These are phyloP conservation scores for Spermophilus dauricus DNA, from an alignment of 2,113 vertebrate genomes.

Conservation along the genomic window DNA sequence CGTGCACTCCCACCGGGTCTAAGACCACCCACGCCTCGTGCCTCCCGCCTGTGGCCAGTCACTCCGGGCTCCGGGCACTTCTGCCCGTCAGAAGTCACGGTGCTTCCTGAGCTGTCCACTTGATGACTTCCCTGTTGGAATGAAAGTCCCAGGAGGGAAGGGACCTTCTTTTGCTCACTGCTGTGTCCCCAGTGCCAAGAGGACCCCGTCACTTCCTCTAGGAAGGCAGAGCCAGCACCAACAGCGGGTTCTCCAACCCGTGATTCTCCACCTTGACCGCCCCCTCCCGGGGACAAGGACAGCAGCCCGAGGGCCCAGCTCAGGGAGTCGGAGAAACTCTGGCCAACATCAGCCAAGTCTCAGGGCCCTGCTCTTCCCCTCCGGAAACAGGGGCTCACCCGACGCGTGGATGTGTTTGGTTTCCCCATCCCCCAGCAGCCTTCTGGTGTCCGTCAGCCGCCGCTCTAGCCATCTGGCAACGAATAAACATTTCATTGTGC, in stretches of 20 bases:
- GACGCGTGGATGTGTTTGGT: not conserved
- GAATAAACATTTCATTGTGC: no score
- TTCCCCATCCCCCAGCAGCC: not conserved
- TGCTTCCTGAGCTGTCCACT: rapidly evolving
- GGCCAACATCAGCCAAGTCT: not conserved
- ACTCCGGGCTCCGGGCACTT: not conserved
- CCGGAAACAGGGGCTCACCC: not conserved
- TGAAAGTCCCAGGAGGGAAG: rapidly evolving
- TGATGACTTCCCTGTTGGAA: rapidly evolving
- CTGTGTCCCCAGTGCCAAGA: rapidly evolving
- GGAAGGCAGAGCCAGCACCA: rapidly evolving
- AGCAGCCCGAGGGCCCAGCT: rapidly evolving
- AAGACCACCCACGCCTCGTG: no score
- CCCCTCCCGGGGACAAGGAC: not conserved
- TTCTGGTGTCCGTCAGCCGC: not conserved
- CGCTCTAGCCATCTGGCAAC: not conserved
- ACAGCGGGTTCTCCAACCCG: rapidly evolving
- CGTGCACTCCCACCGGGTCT: not conserved
- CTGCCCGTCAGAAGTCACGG: rapidly evolving
- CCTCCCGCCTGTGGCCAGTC: rapidly evolving
- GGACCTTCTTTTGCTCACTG: rapidly evolving
- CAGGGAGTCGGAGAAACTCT: not conserved
- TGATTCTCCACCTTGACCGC: rapidly evolving
- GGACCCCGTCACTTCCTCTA: not conserved
- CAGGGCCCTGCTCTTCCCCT: rapidly evolving